Evolutionary conservation across 2,113 vertebrate species (phyloP), one percentile per base, ranked within the genome.

Genomic region (Cyphomyrus plagiostoma): DNA sequence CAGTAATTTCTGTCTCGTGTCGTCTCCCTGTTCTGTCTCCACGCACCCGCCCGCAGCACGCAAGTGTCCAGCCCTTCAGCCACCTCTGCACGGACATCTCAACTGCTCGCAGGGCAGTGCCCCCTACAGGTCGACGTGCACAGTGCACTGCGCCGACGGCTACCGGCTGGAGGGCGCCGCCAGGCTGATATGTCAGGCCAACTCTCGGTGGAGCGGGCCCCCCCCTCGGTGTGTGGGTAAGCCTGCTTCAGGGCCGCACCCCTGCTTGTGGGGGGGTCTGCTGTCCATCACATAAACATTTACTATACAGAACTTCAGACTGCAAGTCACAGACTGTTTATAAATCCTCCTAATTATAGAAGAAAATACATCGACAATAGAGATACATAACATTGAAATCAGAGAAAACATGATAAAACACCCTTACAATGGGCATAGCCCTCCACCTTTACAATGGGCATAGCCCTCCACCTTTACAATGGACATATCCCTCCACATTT

Each of bases 221-320:
- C 96, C 96, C 85, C 97, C 98, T 46, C 96, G 95, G 88, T 99
- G 98, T 96, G 95, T 98, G 91, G 98, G 98, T 99, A 97, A 94
- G 97, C 95, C 92, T 94, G 90, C 90, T 46, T 77, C 50, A 50
- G 70, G 66, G 23, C 62, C 86, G 19, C 56, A 9, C 4, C 39
- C 13, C 35, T 53, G 11, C 52, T 58, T 42, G 35, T 80, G 35
- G 74, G 74, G 35, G 35, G 15, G 74, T 15, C 13, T 80, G 74
- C 11, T 56, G 26, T 39, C 26, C 26, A 42, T 70, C 23, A 30
- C 23, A 26, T 52, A 11, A 53, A 30, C 49, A 5, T 46, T n/a
- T 53, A 26, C 39, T 50, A 70, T 62, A 88, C 4, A 21, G 42
- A 80, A 42, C 10, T 70, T 11, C 62, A 80, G 74, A 39, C 13